These are phyloP conservation scores for Melinaea menophilus DNA, from an alignment of 2,888 invertebrate species.

Conservation along the genomic window DNA sequence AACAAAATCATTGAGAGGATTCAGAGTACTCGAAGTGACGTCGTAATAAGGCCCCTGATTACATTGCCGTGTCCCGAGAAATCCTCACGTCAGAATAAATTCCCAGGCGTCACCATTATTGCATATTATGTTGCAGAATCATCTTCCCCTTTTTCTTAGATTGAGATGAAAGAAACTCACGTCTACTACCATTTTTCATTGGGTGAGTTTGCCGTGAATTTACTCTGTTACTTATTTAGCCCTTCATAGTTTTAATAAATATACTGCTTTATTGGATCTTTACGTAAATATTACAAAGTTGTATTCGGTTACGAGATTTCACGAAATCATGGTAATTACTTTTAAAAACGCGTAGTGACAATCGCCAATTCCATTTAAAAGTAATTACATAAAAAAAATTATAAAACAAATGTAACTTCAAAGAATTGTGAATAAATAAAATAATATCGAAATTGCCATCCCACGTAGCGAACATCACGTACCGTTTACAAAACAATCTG, in stretches of 20 bases:
- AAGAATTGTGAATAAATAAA: constrained; percentile 25
- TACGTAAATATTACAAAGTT: no score
- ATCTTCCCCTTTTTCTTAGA: constrained; percentile 10
- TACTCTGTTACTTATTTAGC: not conserved
- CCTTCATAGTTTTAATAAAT: no score
- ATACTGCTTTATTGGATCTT: no score
- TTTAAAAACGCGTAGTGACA: no score
- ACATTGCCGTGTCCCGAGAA: constrained; percentile 32
- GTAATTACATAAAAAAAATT: not conserved
- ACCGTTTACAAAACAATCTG: constrained; percentile 31
- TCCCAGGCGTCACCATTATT: constrained; percentile 31
- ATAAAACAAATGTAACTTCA: constrained; percentile 1
- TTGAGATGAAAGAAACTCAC: constrained; percentile 7
- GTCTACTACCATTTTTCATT: not conserved
- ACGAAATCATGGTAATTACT: no score
- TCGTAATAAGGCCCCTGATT: constrained; percentile 36
- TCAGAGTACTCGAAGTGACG: constrained; percentile 19
- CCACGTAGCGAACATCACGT: constrained; percentile 27
- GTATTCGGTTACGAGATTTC: no score
- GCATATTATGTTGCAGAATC: constrained; percentile 23
- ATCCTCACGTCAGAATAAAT: constrained; percentile 34
- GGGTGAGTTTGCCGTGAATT: not conserved
- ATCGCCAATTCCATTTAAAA: no score
- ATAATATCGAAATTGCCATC: constrained; percentile 29
- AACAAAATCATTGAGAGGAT: constrained; percentile 10